These are phyloP conservation scores for Coracopsis vasa DNA, from an alignment of 2,113 vertebrate genomes.

Conservation along the genomic window DNA sequence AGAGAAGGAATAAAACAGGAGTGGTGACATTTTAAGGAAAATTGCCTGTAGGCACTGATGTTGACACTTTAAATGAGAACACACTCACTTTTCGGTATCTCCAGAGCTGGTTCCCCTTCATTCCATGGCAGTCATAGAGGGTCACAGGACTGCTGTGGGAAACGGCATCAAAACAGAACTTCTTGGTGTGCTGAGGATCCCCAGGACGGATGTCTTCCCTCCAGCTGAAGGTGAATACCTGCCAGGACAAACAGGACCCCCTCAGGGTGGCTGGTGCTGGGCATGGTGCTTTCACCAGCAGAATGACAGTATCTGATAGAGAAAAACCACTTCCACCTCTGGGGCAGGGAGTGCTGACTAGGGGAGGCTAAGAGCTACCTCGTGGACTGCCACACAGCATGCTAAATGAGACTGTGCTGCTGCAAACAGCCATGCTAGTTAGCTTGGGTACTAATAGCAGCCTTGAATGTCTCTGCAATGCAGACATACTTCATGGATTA, in stretches of 20 bases:
- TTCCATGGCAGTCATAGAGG: slow-evolving; percentile 95
- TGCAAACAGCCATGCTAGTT: slow-evolving; percentile 25
- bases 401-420: not conserved
- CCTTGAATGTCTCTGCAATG: slow-evolving; percentile 47
- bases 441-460: slow-evolving; percentile 1
- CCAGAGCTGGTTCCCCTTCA: slow-evolving; percentile 99
- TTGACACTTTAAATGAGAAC: not conserved
- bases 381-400: not conserved
- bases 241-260: not conserved
- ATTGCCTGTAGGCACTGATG: not conserved
- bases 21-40: not conserved
- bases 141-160: slow-evolving; percentile 92
- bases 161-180: slow-evolving; percentile 93
- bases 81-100: slow-evolving; percentile 86
- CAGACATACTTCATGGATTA: slow-evolving; percentile 47
- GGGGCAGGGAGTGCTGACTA: not conserved
- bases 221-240: slow-evolving; percentile 98
- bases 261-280: not conserved
- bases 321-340: not conserved
- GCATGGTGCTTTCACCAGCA: not conserved
- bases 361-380: not conserved
- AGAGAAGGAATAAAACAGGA: not conserved
- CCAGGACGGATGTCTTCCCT: slow-evolving; percentile 93
- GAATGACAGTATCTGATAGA: not conserved
- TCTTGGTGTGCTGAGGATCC: slow-evolving; percentile 93